Conservation (phyloP, 1,140 invertebrate genomes). For the Holcopasites calliopsidis region DNA sequence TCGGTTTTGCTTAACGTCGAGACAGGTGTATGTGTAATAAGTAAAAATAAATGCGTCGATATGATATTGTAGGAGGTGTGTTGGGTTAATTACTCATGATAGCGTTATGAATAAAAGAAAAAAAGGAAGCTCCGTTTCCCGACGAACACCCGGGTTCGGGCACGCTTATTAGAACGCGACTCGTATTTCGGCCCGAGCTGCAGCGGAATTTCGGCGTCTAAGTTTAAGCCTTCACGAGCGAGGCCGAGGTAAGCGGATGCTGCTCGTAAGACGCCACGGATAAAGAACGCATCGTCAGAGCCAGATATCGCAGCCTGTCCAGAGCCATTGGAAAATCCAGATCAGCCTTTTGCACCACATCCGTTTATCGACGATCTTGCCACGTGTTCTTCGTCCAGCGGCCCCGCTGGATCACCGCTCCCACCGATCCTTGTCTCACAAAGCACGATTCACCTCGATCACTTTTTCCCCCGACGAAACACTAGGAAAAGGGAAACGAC, state of each 20-base stretch:
- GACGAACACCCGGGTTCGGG: not conserved
- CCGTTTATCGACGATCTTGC: conserved; percentile 37
- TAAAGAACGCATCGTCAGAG: conserved; percentile 41
- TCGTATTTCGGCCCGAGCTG: conserved; percentile 20
- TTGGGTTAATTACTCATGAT: not conserved
- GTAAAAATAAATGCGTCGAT: conserved; percentile 45
- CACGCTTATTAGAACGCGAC: not conserved
- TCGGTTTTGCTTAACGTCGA: not conserved
- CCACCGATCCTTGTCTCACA: not conserved
- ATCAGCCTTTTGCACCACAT: conserved; percentile 65
- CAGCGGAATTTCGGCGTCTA: conserved; percentile 27
- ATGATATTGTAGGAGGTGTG: not conserved
- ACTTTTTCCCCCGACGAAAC: not conserved
- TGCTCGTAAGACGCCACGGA: no score
- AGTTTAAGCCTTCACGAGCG: conserved; percentile 28
- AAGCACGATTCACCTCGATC: not conserved
- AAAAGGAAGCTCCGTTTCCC: not conserved
- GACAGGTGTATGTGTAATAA: not conserved
- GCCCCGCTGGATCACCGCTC: not conserved
- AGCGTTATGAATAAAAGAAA: not conserved
- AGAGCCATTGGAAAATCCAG: conserved; percentile 65
- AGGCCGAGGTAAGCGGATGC: conserved; percentile 6
- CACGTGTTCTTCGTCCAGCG: not conserved
- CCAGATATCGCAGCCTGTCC: conserved; percentile 60
- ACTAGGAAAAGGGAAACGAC: not conserved